These are phyloP conservation scores for Ophion obscuratus DNA, from an alignment of 2,888 invertebrate species.

Conservation along the genomic window DNA sequence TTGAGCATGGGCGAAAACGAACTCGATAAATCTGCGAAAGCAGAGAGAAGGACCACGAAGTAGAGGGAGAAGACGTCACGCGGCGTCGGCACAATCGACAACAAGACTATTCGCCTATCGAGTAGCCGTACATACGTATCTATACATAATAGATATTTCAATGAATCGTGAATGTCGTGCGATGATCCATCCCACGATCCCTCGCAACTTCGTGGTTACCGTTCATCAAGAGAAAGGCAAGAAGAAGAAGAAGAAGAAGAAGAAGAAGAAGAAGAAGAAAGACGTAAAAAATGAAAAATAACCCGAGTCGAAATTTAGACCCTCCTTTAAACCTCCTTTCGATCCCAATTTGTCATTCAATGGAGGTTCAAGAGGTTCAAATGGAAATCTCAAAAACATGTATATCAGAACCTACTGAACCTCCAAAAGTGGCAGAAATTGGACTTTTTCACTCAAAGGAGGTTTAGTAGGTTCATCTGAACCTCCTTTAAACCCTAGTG, in stretches of 20 bases:
- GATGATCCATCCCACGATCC: constrained; percentile 60
- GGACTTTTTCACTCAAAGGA: too few relatives aligned
- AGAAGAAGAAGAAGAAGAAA: too few relatives aligned
- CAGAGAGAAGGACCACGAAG: constrained; percentile 6
- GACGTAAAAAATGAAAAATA: constrained; percentile 22
- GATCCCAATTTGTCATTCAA: too few relatives aligned
- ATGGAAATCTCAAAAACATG: too few relatives aligned
- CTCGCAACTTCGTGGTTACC: neutral
- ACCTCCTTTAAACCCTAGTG: too few relatives aligned
- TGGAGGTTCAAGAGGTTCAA: too few relatives aligned
- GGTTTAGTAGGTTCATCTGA: too few relatives aligned
- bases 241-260: constrained; percentile 21
- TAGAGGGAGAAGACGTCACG: neutral
- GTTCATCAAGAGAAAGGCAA: neutral
- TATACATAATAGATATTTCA: constrained; percentile 29
- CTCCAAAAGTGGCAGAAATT: too few relatives aligned
- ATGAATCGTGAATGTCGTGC: constrained; percentile 58
- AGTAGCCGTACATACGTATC: neutral
- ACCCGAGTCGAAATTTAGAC: too few relatives aligned
- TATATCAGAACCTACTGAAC: too few relatives aligned
- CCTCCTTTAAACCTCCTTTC: too few relatives aligned
- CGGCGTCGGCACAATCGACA: constrained; percentile 17
- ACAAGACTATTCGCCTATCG: constrained; percentile 31
- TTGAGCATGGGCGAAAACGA: constrained; percentile 7
- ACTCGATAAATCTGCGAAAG: constrained; percentile 56